These are phyloP conservation scores for Meganola albula DNA, from an alignment of 2,888 invertebrate genomes.

Conservation along the genomic window DNA sequence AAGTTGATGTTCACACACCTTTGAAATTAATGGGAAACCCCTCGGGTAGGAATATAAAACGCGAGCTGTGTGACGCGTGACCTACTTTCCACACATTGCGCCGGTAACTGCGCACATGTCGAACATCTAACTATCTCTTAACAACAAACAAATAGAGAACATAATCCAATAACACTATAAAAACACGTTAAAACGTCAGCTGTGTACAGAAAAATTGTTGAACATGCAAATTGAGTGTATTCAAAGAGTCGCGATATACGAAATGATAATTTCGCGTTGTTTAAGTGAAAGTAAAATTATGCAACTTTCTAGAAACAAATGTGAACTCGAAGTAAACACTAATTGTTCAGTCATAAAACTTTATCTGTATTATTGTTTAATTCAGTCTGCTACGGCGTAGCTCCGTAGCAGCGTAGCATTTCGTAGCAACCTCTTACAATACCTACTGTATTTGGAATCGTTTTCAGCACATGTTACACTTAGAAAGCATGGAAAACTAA, in stretches of 20 bases:
- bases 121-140: conserved; percentile 43
- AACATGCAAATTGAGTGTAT: conserved; percentile 55
- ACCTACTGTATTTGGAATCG: too few species aligned
- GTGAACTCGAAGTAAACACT: too few species aligned
- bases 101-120: conserved; percentile 61
- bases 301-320: conserved; percentile 67
- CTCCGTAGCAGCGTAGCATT: background rate
- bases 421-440: conserved; percentile 4
- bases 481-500: too few species aligned
- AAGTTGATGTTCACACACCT: too few species aligned
- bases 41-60: conserved; percentile 61
- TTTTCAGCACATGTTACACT: too few species aligned
- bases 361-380: conserved; percentile 24
- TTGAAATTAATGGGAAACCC: conserved; percentile 58
- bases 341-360: conserved; percentile 33
- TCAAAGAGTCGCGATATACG: conserved; percentile 57
- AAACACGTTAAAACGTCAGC: conserved; percentile 36
- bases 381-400: background rate
- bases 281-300: conserved; percentile 72
- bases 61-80: conserved; percentile 68
- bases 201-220: conserved; percentile 44
- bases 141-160: conserved; percentile 39
- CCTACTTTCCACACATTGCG: conserved; percentile 71
- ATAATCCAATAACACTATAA: conserved; percentile 36
- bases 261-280: conserved; percentile 51